Conservation (phyloP, 2,888 invertebrate species). For the Erynnis tages region DNA sequence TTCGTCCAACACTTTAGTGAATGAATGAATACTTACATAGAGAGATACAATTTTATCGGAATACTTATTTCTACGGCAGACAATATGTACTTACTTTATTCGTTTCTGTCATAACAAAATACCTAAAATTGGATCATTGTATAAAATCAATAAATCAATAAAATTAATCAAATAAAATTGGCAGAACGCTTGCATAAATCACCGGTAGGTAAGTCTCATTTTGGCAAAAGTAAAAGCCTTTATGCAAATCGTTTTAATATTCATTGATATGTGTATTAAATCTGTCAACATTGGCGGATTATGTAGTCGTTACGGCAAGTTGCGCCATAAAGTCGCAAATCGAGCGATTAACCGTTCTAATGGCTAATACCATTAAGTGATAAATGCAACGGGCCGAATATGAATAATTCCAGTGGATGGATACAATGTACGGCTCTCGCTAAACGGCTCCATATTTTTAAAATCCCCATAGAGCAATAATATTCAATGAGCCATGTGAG, state of each 20-base stretch:
- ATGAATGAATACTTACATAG: too few relatives aligned
- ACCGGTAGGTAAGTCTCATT: too few relatives aligned
- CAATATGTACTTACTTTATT: too few relatives aligned
- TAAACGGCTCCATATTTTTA: constrained; percentile 82
- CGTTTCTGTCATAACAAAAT: too few relatives aligned
- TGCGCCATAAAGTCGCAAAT: constrained; percentile 67
- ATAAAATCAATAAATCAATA: too few relatives aligned
- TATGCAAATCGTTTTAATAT: constrained; percentile 9
- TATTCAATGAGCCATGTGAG: constrained; percentile 77
- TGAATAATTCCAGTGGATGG: constrained; percentile 79
- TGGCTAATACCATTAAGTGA: constrained; percentile 81
- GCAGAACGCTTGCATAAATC: too few relatives aligned
- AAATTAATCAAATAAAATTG: too few relatives aligned
- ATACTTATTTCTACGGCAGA: too few relatives aligned
- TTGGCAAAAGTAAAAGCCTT: background rate
- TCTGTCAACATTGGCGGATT: constrained; percentile 27
- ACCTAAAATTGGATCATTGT: too few relatives aligned
- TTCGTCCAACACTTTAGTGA: too few relatives aligned
- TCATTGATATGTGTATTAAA: constrained; percentile 26
- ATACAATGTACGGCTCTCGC: constrained; percentile 79
- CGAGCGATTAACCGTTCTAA: constrained; percentile 76
- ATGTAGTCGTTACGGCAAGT: constrained; percentile 24
- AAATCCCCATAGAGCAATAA: constrained; percentile 82
- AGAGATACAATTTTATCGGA: too few relatives aligned
- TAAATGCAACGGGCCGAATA: constrained; percentile 76